These are phyloP conservation scores for Ceyx erithaca DNA, from an alignment of 2,797 vertebrate genomes.

Conservation along the genomic window DNA sequence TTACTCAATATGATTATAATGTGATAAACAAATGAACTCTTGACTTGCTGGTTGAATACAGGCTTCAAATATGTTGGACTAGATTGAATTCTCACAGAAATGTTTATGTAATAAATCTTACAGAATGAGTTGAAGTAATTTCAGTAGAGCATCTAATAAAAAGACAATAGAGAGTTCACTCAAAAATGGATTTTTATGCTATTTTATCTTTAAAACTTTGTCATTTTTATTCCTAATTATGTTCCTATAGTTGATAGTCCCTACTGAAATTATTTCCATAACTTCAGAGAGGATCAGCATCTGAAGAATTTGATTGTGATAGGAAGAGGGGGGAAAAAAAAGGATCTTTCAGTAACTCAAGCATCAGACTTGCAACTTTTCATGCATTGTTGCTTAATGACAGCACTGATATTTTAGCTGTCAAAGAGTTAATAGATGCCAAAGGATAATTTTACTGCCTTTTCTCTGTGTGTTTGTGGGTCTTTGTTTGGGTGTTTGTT, in stretches of 20 bases:
- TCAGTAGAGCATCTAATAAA: neutral
- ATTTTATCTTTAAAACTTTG: neutral
- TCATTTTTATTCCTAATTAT: neutral
- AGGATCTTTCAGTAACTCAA: neutral
- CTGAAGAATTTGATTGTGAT: neutral
- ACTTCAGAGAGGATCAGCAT: neutral
- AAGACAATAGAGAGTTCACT: neutral
- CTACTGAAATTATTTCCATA: neutral
- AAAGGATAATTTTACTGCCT: neutral
- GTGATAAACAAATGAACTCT: neutral
- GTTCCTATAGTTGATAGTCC: neutral
- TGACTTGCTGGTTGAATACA: neutral
- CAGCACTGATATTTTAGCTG: neutral
- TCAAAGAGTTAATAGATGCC: neutral
- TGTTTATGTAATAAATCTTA: neutral
- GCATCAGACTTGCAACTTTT: neutral
- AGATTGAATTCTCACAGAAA: neutral
- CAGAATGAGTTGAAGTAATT: neutral
- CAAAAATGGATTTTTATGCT: neutral
- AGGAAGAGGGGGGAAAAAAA: neutral
- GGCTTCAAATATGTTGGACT: neutral
- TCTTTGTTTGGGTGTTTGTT: neutral
- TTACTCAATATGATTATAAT: neutral
- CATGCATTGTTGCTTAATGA: neutral
- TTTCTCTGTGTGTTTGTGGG: neutral